Percentiles rank a stretch among this genome's conserved stretches.
These are phyloP conservation scores for Centropyge bicolor DNA, from an alignment of 2,797 vertebrate genomes.

Conservation along the genomic window DNA sequence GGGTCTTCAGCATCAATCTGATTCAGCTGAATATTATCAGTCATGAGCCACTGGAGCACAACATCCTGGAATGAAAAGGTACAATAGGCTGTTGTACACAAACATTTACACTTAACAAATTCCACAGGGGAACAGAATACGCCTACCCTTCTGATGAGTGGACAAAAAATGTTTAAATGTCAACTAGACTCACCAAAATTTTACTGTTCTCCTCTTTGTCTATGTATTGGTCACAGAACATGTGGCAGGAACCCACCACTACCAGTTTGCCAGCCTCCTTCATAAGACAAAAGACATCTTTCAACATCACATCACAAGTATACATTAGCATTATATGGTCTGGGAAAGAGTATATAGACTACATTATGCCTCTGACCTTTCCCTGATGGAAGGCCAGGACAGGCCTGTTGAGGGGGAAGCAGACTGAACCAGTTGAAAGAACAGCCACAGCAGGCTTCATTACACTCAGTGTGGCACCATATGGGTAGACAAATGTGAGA, in stretches of 20 bases:
- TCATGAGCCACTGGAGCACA: conserved; percentile 96
- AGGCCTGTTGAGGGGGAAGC: conserved; percentile 96
- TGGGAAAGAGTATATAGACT: not conserved
- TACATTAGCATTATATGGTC: not conserved
- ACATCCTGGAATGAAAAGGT: conserved; percentile 88
- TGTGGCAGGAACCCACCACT: conserved; percentile 96
- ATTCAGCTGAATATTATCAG: conserved; percentile 92
- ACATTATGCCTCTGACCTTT: conserved; percentile 84
- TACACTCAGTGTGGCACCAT: conserved; percentile 94
- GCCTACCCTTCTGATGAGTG: not conserved
- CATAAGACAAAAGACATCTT: conserved; percentile 48
- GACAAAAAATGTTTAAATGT: not conserved
- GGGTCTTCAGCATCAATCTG: conserved; percentile 96
- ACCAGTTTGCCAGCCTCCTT: conserved; percentile 92
- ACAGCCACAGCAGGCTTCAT: conserved; percentile 94
- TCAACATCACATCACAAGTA: conserved; percentile 5
- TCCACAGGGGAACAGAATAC: not conserved
- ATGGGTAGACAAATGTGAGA: conserved; percentile 95
- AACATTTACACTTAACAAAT: not conserved
- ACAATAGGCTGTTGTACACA: not conserved
- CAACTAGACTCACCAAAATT: conserved; percentile 89
- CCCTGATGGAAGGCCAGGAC: conserved; percentile 92
- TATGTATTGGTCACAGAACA: conserved; percentile 97
- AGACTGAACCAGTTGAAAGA: conserved; percentile 95
- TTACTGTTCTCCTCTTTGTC: conserved; percentile 98